A percentile compares a stretch with the other conserved stretches of the same genome.
These are phyloP conservation scores for Panthera uncia DNA, from an alignment of 2,113 vertebrate genomes.

Conservation along the genomic window DNA sequence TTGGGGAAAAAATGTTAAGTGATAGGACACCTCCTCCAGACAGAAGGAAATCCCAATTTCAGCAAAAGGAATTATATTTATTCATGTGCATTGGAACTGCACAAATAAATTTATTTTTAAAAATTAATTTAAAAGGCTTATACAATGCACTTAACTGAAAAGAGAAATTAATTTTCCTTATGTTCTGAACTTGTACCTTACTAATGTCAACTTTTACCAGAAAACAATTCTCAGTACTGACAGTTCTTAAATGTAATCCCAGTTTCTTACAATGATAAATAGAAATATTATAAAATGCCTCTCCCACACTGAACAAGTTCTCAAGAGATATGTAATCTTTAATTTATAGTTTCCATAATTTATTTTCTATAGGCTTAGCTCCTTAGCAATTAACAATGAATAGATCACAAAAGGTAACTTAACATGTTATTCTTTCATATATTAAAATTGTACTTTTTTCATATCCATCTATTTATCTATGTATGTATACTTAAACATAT, in stretches of 20 bases:
- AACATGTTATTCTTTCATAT: not conserved
- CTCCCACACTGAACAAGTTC: not conserved
- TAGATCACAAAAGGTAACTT: not conserved
- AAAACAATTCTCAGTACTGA: not conserved
- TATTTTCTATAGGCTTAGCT: not conserved
- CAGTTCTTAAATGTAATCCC: not conserved
- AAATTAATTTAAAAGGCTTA: not conserved
- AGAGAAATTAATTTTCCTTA: not conserved
- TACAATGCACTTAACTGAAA: not conserved
- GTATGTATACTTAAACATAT: not conserved
- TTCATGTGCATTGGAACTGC: not conserved
- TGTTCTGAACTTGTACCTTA: not conserved
- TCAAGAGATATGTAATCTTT: not conserved
- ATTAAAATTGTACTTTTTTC: not conserved
- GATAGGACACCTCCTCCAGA: constrained; percentile 6
- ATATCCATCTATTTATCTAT: not conserved
- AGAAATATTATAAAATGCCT: not conserved
- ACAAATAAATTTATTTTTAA: not conserved
- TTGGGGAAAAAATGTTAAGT: constrained; percentile 47
- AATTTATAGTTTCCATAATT: not conserved
- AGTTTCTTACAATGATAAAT: not conserved
- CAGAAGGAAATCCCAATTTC: constrained; percentile 4
- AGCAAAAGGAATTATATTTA: not conserved
- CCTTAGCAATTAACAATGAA: not conserved
- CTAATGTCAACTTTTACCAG: not conserved